Base-by-base conservation (phyloP, 2,888 invertebrate genomes). In the Yponomeuta plumbellus region DNA sequence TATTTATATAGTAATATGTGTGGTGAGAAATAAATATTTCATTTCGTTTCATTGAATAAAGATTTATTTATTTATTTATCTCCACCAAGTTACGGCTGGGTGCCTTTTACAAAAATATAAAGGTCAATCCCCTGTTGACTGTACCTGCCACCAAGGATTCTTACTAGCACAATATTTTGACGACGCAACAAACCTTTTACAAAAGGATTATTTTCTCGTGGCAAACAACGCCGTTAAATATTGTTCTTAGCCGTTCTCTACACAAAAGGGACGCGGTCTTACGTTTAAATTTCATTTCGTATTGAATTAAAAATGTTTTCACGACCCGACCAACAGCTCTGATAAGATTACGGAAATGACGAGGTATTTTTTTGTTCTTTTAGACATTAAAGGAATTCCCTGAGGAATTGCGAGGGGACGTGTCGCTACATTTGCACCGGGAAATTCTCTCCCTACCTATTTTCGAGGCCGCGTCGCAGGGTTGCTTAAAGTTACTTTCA, bases 371-470 rank as follows among this genome's bases (percentile, higher is more conserved):
- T 63, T 40, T 58, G 11, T 78, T 72, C 75, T 88, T 90, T 70
- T 91, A 98, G 98, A 97, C 97, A 64, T 90, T 98, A 72, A 97
- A 97, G 88, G 98, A 98, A 89, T 98, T 98, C 89, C 98, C 98
- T 0, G 98, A 98, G 83, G 98, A 98, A 85, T 91, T 99, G 67
- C 92, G 98, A 69, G 98, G 98, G 21, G 98, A 98, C 80, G 97
- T 99, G 59, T 97, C 97, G 66, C 95, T 98, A 94, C 98, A 99
- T 88, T 93, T 99, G 74, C 97, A 98, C 86, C 94, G 97, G 69
- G 98, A 98, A 88, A 97, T 98, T 78, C 92, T 99, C 73, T 97
- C 97, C 74, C 92, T 98, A 71, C 98, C 98, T 56, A 97, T 98
- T 86, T 98, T 99, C 88, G 98, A 97, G 83, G 94, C 96, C 3